Base-by-base conservation (phyloP, 1,140 invertebrate genomes). In the Drosophila athabasca region DNA sequence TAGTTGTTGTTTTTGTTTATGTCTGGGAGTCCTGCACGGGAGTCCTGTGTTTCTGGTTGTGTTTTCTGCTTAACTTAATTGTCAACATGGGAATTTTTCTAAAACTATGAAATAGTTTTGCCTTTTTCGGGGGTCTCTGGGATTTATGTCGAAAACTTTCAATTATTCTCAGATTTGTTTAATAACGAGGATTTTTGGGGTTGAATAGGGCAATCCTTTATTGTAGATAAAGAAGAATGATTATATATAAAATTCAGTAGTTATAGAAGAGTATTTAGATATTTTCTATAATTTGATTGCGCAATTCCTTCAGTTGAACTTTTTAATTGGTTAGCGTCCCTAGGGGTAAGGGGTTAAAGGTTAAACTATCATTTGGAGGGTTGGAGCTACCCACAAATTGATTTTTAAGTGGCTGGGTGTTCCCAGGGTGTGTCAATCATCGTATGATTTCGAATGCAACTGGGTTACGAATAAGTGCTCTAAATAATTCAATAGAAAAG, bases 141-240 rank as follows among this genome's bases (percentile, higher is more conserved):
- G 76, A 83, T 79, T 83, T 88, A 62, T 62, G 67, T 76, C 57
- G 71, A 65, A 68, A 89, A 88, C 70, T 88, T 88, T 88, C 83
- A 88, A 88, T 88, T 88, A 88, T 83, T 73, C 83, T 79, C 84
- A 88, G 83, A 88, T 88, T 88, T 88, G 79, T 72, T 79, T 79
- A 88, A 88, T 79, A 77, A 89, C 48, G 61, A 26, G 26, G n/a
- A 39, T 39, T 39, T 39, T 11, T 11, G 11, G 11, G 35, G 31
- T 29, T 6, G 6, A 7, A n/a, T n/a, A n/a, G n/a, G n/a, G 2
- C 31, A 31, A 8, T 31, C 8, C 8, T 31, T 9, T 31, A 9
- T 3, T 8, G 2, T 13, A 5, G 5, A 39, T 13, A 13, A 39
- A 13, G 3, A 39, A 5, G 2, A 11, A 4, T 39, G 1, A 13